Evolutionary conservation across 30 jellyfish, hydroid and myxozoan genomes (phyloP).

Genomic region (Hydractinia echinata): DNA sequence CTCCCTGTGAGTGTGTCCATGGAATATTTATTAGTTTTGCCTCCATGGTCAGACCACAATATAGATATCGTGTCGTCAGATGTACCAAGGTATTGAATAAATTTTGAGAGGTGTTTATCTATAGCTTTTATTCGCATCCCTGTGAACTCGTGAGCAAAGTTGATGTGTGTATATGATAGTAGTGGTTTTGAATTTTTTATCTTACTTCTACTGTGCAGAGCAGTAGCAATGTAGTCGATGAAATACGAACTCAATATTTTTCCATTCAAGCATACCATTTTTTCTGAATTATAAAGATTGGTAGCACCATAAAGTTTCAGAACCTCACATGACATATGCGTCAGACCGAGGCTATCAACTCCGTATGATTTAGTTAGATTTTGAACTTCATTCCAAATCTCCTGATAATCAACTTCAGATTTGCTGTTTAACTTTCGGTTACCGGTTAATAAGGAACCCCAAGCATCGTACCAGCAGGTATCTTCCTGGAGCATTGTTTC

Average conservation of each 20-base stretch:
- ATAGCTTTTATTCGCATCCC: slow-evolving; percentile 60
- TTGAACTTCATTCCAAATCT: slow-evolving; percentile 43
- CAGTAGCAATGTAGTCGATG: slow-evolving; percentile 21
- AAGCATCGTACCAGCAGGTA: slow-evolving; percentile 83
- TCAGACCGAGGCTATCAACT: slow-evolving; percentile 51
- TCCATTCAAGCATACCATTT: slow-evolving; percentile 63
- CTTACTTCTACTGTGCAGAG: slow-evolving; percentile 9
- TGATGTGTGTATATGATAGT: slow-evolving; percentile 73
- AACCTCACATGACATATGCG: slow-evolving; percentile 61
- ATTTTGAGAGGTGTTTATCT: slow-evolving; percentile 42
- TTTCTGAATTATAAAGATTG: slow-evolving; percentile 59
- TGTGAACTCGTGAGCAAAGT: slow-evolving; percentile 81
- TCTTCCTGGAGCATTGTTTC: slow-evolving; percentile 75
- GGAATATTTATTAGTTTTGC: slow-evolving; percentile 62
- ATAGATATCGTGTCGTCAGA: slow-evolving; percentile 59
- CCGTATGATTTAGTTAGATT: slow-evolving; percentile 1
- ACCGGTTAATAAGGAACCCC: slow-evolving; percentile 78
- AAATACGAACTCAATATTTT: slow-evolving; percentile 61
- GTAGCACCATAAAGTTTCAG: slow-evolving; percentile 54
- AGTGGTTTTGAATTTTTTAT: slow-evolving; percentile 46
- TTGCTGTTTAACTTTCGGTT: slow-evolving; percentile 40
- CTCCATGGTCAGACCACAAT: slow-evolving; percentile 91
- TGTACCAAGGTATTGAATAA: slow-evolving; percentile 19
- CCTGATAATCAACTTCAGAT: not conserved
- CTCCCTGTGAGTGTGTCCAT: slow-evolving; percentile 64